Percentiles rank a stretch among this genome's conserved stretches.
Conservation (phyloP, 2,888 invertebrate genomes). For the Chromoteleia sp. region DNA sequence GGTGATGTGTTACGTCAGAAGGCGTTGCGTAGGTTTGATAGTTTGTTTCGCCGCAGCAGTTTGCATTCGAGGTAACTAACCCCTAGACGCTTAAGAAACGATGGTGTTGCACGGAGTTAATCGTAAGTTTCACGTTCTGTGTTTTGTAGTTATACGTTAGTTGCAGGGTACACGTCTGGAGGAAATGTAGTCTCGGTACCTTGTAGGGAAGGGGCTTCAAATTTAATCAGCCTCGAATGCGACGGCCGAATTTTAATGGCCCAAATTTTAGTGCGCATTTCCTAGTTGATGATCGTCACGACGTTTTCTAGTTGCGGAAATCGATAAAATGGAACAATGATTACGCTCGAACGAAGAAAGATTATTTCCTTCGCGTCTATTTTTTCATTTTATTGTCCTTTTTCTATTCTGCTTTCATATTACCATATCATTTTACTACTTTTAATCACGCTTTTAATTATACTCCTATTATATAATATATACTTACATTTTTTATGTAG, state of each 20-base stretch:
- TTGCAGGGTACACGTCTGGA: neutral
- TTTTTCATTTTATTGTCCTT: too few relatives aligned
- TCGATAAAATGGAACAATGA: slow-evolving; percentile 33
- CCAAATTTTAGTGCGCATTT: slow-evolving; percentile 32
- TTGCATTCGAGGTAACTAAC: slow-evolving; percentile 37
- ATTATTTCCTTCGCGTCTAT: too few relatives aligned
- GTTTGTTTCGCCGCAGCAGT: slow-evolving; percentile 5
- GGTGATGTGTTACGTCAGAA: too few relatives aligned
- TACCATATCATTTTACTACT: too few relatives aligned
- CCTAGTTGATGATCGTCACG: slow-evolving; percentile 20
- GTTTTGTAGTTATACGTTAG: slow-evolving; percentile 21
- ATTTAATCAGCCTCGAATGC: slow-evolving; percentile 26
- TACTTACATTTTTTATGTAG: too few relatives aligned
- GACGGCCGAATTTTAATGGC: slow-evolving; percentile 25
- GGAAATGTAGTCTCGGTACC: neutral
- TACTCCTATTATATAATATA: too few relatives aligned
- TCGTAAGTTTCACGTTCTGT: slow-evolving; percentile 79
- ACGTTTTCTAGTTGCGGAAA: slow-evolving; percentile 33
- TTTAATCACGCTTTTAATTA: too few relatives aligned
- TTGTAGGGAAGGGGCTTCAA: neutral
- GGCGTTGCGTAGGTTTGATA: too few relatives aligned
- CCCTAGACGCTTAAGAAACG: slow-evolving; percentile 68
- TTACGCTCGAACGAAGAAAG: slow-evolving; percentile 1
- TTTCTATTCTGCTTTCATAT: too few relatives aligned
- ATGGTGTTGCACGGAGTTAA: slow-evolving; percentile 84